These are phyloP conservation scores for Eristalinus aeneus DNA, from an alignment of 2,888 invertebrate genomes.

Conservation along the genomic window DNA sequence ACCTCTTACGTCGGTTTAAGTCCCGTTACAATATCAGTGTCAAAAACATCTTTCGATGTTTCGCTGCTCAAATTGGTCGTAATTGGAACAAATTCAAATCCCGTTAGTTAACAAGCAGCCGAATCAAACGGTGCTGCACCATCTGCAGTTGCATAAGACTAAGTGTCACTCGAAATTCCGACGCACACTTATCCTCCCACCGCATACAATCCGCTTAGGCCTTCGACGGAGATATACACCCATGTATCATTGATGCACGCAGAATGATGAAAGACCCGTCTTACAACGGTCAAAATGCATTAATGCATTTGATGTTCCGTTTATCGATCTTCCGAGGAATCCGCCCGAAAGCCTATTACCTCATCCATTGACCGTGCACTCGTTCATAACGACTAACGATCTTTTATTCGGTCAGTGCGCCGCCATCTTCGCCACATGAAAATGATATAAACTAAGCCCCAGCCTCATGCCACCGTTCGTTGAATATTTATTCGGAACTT, in stretches of 20 bases:
- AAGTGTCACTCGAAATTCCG: neutral
- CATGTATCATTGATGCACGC: neutral
- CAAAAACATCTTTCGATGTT: neutral
- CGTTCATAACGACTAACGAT: neutral
- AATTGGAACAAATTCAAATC: neutral
- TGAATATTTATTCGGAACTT: conserved; percentile 44
- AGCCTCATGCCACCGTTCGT: neutral
- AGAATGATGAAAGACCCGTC: conserved; percentile 27
- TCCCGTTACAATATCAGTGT: neutral
- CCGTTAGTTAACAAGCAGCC: neutral
- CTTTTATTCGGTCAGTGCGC: neutral
- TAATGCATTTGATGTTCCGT: conserved; percentile 21
- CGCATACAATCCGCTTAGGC: neutral
- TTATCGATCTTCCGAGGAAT: conserved; percentile 24
- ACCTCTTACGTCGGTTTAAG: neutral
- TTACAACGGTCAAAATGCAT: conserved; percentile 22
- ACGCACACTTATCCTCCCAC: neutral
- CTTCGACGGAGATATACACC: neutral
- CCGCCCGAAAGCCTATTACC: neutral
- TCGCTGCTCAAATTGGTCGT: neutral
- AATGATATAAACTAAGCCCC: conserved; percentile 10
- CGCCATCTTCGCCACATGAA: conserved; percentile 6
- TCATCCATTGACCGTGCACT: neutral
- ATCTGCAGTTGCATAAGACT: neutral
- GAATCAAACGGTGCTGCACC: neutral